A percentile compares a stretch with the other conserved stretches of the same genome.
phyloP scores from a whole-genome alignment of 2,113 vertebrate species.

The Bubo scandiacus region DNA sequence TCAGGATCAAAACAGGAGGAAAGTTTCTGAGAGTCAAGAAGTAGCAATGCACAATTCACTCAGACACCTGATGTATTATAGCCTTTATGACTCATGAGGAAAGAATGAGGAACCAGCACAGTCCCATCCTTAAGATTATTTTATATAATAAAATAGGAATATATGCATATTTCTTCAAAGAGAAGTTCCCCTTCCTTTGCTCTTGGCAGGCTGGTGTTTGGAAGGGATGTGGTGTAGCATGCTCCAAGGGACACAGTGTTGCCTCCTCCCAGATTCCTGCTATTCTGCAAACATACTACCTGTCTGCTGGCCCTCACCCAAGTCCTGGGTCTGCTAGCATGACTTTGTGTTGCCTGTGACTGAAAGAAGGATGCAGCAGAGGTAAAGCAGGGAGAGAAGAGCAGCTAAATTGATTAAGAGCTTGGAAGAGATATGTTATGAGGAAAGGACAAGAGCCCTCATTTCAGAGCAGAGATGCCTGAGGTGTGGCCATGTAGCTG shows the following conservation, averaged over 20 bases:
- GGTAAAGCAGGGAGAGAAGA: neutral
- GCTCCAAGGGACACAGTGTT: rapidly evolving
- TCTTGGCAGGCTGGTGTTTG: neutral
- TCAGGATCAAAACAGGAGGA: neutral
- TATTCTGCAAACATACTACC: neutral
- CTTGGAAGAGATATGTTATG: neutral
- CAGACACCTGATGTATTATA: neutral
- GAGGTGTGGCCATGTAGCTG: neutral
- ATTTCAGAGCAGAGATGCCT: neutral
- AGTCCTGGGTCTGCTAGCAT: neutral
- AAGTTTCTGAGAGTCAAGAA: neutral
- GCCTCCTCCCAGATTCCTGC: neutral
- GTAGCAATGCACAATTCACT: neutral
- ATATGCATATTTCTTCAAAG: rapidly evolving
- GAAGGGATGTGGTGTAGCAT: neutral
- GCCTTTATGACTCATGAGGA: neutral
- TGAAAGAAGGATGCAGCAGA: neutral
- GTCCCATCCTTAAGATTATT: neutral
- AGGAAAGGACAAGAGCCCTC: neutral
- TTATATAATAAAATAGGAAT: neutral
- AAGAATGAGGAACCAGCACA: neutral
- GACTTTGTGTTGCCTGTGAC: neutral
- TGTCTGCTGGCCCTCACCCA: neutral
- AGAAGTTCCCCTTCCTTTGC: neutral
- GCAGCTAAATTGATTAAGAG: neutral